Evolutionary conservation across 2,113 vertebrate genomes (phyloP).

Genomic region (Urocynchramus pylzowi): DNA sequence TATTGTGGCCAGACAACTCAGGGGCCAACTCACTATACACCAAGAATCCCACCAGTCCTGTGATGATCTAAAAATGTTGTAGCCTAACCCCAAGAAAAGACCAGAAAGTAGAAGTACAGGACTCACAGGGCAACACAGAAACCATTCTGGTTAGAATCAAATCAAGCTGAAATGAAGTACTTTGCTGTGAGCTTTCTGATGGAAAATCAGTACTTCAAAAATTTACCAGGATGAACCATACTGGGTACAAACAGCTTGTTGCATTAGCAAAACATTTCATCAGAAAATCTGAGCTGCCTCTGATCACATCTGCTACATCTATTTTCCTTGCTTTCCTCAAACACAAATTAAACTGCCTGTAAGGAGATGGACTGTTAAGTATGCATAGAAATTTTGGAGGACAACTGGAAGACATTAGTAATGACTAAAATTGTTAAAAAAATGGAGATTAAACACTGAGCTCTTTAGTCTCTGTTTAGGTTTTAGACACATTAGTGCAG

Average conservation of each 20-base stretch:
- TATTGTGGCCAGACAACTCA: not conserved
- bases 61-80: not conserved
- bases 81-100: not conserved
- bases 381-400: not conserved
- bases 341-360: not conserved
- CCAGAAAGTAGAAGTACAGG: not conserved
- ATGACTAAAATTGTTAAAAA: not conserved
- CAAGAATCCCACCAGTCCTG: not conserved
- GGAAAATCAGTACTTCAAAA: not conserved
- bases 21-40: not conserved
- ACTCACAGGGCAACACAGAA: not conserved
- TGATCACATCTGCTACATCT: not conserved
- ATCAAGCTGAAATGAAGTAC: not conserved
- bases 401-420: not conserved
- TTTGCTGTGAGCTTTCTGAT: not conserved
- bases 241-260: not conserved
- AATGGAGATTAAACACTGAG: not conserved
- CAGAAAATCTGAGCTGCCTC: not conserved
- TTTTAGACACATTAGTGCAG: not conserved
- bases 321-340: not conserved
- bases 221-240: not conserved
- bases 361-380: not conserved
- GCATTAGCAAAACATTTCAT: not conserved
- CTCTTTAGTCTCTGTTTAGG: not conserved
- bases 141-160: not conserved